These are phyloP conservation scores for Branchellion lobata DNA, from an alignment of 2,888 invertebrate species.

Conservation along the genomic window DNA sequence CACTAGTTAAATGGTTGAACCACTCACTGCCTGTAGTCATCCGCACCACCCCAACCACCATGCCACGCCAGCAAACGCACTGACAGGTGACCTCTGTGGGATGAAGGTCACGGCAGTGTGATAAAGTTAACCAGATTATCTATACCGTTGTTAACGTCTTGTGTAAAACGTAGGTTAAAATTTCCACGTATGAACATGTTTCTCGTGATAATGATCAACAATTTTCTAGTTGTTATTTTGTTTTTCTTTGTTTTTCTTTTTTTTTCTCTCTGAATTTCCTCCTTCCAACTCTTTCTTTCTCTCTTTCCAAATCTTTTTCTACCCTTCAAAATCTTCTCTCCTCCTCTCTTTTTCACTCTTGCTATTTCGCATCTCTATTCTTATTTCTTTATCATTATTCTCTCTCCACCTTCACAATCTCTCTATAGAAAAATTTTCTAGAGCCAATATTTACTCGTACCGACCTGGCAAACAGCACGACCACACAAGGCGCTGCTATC, in stretches of 20 bases:
- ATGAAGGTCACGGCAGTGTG: too few species aligned
- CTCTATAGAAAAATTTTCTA: neutral
- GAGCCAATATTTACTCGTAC: neutral
- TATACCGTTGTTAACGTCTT: too few species aligned
- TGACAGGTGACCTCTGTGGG: too few species aligned
- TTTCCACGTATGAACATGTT: too few species aligned
- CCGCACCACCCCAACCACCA: too few species aligned
- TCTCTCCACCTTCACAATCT: neutral
- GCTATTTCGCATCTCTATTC: neutral
- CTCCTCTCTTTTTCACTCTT: neutral
- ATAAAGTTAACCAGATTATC: too few species aligned
- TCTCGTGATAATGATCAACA: neutral
- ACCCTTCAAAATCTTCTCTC: neutral
- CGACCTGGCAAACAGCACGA: neutral
- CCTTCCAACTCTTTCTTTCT: neutral
- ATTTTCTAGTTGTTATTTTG: neutral
- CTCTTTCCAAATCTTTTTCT: neutral
- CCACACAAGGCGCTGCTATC: neutral
- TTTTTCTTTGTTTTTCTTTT: neutral
- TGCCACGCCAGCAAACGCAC: too few species aligned
- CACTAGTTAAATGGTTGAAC: too few species aligned
- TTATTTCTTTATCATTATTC: too few species aligned
- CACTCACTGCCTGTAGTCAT: too few species aligned
- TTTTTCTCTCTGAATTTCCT: neutral
- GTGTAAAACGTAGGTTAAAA: too few species aligned